These are phyloP conservation scores for Peromyscus nudipes DNA, from an alignment of 2,797 vertebrate species.

Conservation along the genomic window DNA sequence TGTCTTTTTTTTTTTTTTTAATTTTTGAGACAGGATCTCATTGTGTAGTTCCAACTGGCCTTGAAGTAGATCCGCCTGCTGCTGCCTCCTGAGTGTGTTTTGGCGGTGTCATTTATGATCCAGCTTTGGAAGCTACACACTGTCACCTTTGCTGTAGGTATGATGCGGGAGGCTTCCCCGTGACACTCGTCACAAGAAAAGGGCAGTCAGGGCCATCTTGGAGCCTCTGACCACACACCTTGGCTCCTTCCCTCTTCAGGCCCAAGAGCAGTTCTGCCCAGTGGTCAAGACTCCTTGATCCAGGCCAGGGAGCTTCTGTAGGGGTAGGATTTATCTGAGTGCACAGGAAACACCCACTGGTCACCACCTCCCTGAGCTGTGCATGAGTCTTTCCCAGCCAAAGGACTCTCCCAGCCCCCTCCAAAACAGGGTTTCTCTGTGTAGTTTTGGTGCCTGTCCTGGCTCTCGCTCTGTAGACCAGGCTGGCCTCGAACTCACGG, in stretches of 20 bases:
- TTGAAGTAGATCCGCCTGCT: neutral
- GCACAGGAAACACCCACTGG: neutral
- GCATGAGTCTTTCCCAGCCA: neutral
- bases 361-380: neutral
- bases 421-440: too few relatives aligned
- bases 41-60: neutral
- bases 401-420: rapidly evolving
- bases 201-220: neutral
- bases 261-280: neutral
- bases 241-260: neutral
- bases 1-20: neutral
- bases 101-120: neutral
- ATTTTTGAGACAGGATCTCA: neutral
- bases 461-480: too few relatives aligned
- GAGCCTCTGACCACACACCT: neutral
- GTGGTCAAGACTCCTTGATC: neutral
- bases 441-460: too few relatives aligned
- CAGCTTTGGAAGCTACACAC: neutral
- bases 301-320: neutral
- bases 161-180: neutral
- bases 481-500: too few relatives aligned
- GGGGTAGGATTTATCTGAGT: neutral
- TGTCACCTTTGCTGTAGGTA: neutral
- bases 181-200: neutral
- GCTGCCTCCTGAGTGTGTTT: neutral